These are phyloP conservation scores for Saccostrea glomerata DNA, from an alignment of 1,140 invertebrate genomes.

Conservation along the genomic window DNA sequence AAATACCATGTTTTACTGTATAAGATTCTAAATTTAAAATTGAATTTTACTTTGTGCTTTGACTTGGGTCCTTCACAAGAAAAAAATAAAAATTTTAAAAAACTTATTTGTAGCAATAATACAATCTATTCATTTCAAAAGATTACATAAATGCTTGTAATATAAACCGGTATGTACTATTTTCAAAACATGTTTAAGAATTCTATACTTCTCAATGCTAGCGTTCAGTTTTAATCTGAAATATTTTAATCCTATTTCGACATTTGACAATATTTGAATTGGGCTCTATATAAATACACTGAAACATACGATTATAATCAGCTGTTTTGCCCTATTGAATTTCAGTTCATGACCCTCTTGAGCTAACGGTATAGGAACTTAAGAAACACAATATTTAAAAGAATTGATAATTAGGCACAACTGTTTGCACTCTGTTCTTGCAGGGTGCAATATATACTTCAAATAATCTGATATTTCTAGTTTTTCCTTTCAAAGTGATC, in stretches of 20 bases:
- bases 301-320: neutral
- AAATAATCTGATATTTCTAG: neutral
- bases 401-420: neutral
- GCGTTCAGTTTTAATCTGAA: neutral
- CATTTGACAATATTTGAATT: neutral
- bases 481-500: neutral
- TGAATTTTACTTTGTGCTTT: neutral
- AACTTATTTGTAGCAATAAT: neutral
- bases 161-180: too few species aligned
- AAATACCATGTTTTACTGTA: too few species aligned
- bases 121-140: too few species aligned
- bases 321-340: neutral
- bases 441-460: neutral
- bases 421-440: neutral
- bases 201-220: neutral
- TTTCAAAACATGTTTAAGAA: too few species aligned
- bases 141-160: too few species aligned
- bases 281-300: neutral
- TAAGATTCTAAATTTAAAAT: neutral
- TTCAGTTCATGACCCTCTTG: neutral
- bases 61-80: neutral
- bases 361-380: too few species aligned
- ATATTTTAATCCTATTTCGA: slow-evolving; percentile 11
- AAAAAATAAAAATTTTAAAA: too few species aligned
- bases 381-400: neutral